Percentiles rank a stretch among this genome's conserved stretches.
Conservation (phyloP, 1,140 invertebrate genomes). For the Dreissena polymorpha region DNA sequence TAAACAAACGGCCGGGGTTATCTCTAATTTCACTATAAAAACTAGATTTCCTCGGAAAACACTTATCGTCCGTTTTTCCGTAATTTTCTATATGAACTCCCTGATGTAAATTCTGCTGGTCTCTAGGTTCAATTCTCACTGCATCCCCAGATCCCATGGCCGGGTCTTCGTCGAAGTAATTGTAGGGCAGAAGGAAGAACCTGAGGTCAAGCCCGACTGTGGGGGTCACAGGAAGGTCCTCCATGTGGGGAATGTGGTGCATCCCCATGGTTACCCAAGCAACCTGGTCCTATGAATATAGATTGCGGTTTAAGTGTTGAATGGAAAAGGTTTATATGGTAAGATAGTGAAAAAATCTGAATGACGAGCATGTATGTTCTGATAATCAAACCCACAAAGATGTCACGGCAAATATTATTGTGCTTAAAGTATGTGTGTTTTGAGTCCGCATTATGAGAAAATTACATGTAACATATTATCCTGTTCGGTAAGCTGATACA, state of each 20-base stretch:
- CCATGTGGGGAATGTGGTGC: constrained; percentile 70
- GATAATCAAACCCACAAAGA: too few relatives aligned
- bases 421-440: too few relatives aligned
- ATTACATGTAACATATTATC: too few relatives aligned
- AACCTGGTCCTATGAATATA: constrained; percentile 66
- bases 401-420: too few relatives aligned
- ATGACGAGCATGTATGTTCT: too few relatives aligned
- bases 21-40: too few relatives aligned
- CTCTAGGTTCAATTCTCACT: constrained; percentile 77
- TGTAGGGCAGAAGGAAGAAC: constrained; percentile 70
- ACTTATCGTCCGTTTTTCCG: not conserved
- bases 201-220: constrained; percentile 64
- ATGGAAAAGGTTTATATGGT: too few relatives aligned
- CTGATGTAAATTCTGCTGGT: not conserved
- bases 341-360: too few relatives aligned
- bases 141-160: constrained; percentile 65
- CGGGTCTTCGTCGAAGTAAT: constrained; percentile 73
- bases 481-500: too few relatives aligned
- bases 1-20: too few relatives aligned
- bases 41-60: not conserved
- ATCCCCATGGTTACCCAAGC: constrained; percentile 74
- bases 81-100: not conserved
- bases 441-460: too few relatives aligned
- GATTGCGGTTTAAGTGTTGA: not conserved
- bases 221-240: constrained; percentile 71